Percentiles rank a stretch among this genome's conserved stretches.
Conservation (phyloP, 2,888 invertebrate genomes). For the Tortrix viridana region DNA sequence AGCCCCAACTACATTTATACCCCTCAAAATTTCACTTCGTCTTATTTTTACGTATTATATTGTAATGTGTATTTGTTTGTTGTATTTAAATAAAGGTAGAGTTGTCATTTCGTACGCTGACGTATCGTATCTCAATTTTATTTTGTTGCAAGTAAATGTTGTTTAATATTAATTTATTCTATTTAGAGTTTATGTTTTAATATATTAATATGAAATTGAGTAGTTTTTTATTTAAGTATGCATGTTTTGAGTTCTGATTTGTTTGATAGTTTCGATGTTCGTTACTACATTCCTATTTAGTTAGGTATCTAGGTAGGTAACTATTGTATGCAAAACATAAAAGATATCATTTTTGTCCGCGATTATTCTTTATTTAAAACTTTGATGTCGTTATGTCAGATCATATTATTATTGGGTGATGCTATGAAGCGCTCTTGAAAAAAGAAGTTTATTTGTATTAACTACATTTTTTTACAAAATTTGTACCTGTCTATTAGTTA, state of each 20-base stretch:
- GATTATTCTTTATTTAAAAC: too few relatives aligned
- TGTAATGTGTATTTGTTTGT: slow-evolving; percentile 72
- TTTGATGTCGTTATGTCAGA: too few relatives aligned
- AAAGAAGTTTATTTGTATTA: too few relatives aligned
- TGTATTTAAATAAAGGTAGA: slow-evolving; percentile 68
- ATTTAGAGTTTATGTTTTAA: slow-evolving; percentile 5
- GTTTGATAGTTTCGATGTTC: not conserved
- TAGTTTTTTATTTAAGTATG: not conserved
- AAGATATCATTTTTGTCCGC: too few relatives aligned
- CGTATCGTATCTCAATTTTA: slow-evolving; percentile 62
- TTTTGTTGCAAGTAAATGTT: slow-evolving; percentile 2
- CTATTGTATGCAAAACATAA: too few relatives aligned
- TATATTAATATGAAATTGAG: not conserved
- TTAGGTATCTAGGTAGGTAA: too few relatives aligned
- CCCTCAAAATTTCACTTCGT: slow-evolving; percentile 25
- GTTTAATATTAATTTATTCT: slow-evolving; percentile 4
- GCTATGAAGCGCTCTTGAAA: too few relatives aligned
- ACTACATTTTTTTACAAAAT: too few relatives aligned
- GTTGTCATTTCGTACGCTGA: slow-evolving; percentile 58
- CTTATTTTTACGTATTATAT: slow-evolving; percentile 66
- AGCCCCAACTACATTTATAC: slow-evolving; percentile 32
- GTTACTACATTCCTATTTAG: not conserved
- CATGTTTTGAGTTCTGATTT: not conserved
- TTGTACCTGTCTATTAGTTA: too few relatives aligned
- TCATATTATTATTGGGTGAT: too few relatives aligned